Evolutionary conservation across 64 coral and sea anemone species (phyloP), one percentile per base, ranked within the genome.

Genomic region (Orbicella faveolata): DNA sequence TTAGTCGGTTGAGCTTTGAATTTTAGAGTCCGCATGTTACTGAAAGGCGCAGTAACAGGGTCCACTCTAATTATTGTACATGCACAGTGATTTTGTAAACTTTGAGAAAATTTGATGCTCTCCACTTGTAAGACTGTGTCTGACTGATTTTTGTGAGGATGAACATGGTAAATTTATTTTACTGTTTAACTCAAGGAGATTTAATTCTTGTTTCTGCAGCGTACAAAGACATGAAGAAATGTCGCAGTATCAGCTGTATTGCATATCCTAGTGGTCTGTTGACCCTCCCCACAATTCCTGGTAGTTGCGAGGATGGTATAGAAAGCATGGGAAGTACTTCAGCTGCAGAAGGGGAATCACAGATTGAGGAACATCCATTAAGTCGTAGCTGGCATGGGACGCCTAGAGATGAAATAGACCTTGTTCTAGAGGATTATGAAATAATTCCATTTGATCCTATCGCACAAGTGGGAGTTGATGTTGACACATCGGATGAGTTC

Each of bases 401-500:
- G 36, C 55, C 88, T 53, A 88, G 77, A 16, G 95, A 96, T 75
- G 77, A 87, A 41, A 89, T 96, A 19, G 95, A 96, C 63, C 39
- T 89, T 89, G 77, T 96, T 9, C 84, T 96, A 44, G 95, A 96
- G 77, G 95, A 96, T 10, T 96, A 96, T 91, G 95, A 96, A 82
- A 79, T 96, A 55, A 96, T 96, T 74, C 95, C 95, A 62, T 73
- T 96, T 41, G 88, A 90, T n/a, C 73, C 82, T 37, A 88, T 96
- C 23, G 75, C 79, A 26, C 83, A 94, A 69, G 84, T 96, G 80
- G 76, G 59, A 55, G 84, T 83, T 48, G 39, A 53, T 54, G 25
- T 87, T 35, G 72, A 88, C 36, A 83, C 75, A 18, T 89, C 90
- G 34, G 75, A 54, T 9, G 88, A 88, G 21, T 80, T 94, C 72